phyloP scores from a whole-genome alignment of 2,888 invertebrate genomes.

The Hydriomena furcata region DNA sequence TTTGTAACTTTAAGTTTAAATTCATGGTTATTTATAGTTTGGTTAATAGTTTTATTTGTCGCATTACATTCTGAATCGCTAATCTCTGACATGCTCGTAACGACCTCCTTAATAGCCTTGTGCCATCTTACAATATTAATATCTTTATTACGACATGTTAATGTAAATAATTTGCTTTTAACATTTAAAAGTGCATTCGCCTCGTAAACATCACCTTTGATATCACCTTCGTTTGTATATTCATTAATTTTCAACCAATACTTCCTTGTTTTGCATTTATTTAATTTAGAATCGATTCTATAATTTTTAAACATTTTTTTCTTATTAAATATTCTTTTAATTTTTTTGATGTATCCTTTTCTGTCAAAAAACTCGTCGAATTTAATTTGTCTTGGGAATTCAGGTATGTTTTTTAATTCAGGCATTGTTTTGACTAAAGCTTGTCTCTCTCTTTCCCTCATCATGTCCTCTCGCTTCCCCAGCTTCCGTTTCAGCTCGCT shows the following conservation, averaged over 20 bases:
- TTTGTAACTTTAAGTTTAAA: slow-evolving; percentile 53
- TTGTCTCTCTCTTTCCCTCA: slow-evolving; percentile 76
- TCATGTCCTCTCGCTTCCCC: slow-evolving; percentile 73
- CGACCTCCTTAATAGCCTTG: slow-evolving; percentile 38
- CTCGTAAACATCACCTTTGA: slow-evolving; percentile 45
- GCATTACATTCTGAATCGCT: slow-evolving; percentile 47
- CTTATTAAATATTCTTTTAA: slow-evolving; percentile 39
- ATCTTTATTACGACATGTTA: slow-evolving; percentile 38
- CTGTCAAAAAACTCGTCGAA: slow-evolving; percentile 54
- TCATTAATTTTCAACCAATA: slow-evolving; percentile 43
- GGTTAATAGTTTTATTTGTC: slow-evolving; percentile 39
- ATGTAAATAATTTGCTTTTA: slow-evolving; percentile 52
- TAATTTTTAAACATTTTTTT: slow-evolving; percentile 42
- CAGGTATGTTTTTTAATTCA: slow-evolving; percentile 62
- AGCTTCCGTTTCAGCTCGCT: slow-evolving; percentile 70
- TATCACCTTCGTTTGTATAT: slow-evolving; percentile 51
- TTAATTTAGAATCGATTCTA: slow-evolving; percentile 39
- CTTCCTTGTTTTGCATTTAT: slow-evolving; percentile 37
- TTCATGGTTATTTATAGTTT: slow-evolving; percentile 39
- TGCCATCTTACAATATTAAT: slow-evolving; percentile 54
- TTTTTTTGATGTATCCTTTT: slow-evolving; percentile 64
- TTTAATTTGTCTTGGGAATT: slow-evolving; percentile 73
- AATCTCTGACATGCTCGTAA: slow-evolving; percentile 48
- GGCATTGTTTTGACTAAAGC: slow-evolving; percentile 78
- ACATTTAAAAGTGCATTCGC: slow-evolving; percentile 51